Base-by-base conservation (phyloP, 2,797 vertebrate species). In the Premnoplex brunnescens region DNA sequence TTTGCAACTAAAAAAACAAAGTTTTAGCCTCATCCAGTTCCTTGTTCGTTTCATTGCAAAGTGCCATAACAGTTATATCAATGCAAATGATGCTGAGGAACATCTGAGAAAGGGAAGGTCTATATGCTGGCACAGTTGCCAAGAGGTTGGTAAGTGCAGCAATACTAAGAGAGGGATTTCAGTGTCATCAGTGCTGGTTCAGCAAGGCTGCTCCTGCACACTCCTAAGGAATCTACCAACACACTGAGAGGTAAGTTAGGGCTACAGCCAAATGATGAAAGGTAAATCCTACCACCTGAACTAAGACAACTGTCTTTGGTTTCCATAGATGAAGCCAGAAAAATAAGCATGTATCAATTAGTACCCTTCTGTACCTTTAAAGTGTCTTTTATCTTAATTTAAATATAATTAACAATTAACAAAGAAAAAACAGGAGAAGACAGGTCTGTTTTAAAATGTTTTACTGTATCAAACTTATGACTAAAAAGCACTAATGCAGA, bases 41-140 rank as follows among this genome's bases (percentile, higher is more conserved):
- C 60, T 80, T 63, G 26, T n/a, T 41, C 56, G 11, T 23, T 39
- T 75, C 26, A 18, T n/a, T 71, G 37, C 10, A 14, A 17, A 74
- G 17, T 58, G 23, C 24, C 34, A 51, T 46, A 36, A 23, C 21
- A 72, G 21, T 32, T 58, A 14, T 11, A 21, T 22, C 46, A 51
- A 54, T 12, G 18, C 37, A 72, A 75, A 78, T 0, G 6, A 39
- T 58, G 64, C 24, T 32, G 28, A 48, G 27, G 37, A 89, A n/a
- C 23, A 12, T 1, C 17, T 6, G 11, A 37, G 54, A 77, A 77
- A 71, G 44, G 30, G 32, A 84, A 91, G 32, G 49, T 64, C 19
- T 14, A 12, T 8, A 5, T 0, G 0, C 20, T 73, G 44, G 41
- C 20, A 19, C 10, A 37, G 21, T 3, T 63, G 39, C 18, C 22